Evolutionary conservation across 2,888 invertebrate species (phyloP).

Genomic region (Patella caerulea): DNA sequence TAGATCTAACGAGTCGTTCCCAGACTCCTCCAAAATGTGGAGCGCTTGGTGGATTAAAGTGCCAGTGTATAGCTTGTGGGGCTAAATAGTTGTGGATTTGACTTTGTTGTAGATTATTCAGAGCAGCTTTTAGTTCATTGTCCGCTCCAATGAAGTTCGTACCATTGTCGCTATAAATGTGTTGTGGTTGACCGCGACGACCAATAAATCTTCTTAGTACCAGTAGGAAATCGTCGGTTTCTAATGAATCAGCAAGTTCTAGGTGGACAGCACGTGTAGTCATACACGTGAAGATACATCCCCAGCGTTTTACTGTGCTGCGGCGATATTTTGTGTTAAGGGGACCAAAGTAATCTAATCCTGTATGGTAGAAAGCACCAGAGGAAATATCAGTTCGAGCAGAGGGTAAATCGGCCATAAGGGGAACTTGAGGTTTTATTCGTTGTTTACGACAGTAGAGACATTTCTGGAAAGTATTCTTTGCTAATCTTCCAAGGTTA

Average conservation of each 20-base stretch:
- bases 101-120: slow-evolving; percentile 21
- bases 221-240: slow-evolving; percentile 23
- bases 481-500: not conserved
- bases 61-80: slow-evolving; percentile 52
- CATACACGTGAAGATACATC: slow-evolving; percentile 24
- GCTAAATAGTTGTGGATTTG: slow-evolving; percentile 25
- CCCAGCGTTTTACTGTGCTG: slow-evolving; percentile 19
- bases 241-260: slow-evolving; percentile 18
- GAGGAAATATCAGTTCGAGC: slow-evolving; percentile 1
- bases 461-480: not conserved
- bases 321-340: slow-evolving; percentile 13
- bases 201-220: slow-evolving; percentile 15
- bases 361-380: slow-evolving; percentile 13
- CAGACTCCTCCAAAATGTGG: slow-evolving; percentile 67
- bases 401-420: slow-evolving; percentile 19
- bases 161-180: slow-evolving; percentile 36
- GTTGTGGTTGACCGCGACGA: slow-evolving; percentile 26
- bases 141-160: slow-evolving; percentile 41
- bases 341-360: slow-evolving; percentile 24
- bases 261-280: slow-evolving; percentile 20
- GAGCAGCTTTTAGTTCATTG: slow-evolving; percentile 24
- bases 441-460: not conserved
- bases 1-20: slow-evolving; percentile 64
- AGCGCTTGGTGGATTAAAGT: slow-evolving; percentile 63
- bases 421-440: not conserved